phyloP scores from a whole-genome alignment of 2,888 invertebrate species.

The Teleogryllus oceanicus region DNA sequence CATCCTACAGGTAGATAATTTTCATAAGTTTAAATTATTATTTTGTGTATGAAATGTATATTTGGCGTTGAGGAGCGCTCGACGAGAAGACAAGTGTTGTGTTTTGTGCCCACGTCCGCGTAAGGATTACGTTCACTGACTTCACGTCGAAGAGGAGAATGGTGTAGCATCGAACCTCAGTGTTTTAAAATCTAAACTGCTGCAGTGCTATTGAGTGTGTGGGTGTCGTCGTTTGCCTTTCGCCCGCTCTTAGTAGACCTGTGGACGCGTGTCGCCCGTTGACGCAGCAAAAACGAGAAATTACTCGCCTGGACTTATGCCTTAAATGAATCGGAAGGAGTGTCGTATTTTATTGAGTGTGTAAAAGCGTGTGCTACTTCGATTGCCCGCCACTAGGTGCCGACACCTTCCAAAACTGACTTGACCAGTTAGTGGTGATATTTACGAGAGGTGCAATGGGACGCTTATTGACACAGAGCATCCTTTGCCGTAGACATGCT shows the following conservation, averaged over 20 bases:
- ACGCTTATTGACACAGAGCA: constrained; percentile 20
- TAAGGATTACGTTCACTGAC: not conserved
- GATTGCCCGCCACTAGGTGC: constrained; percentile 28
- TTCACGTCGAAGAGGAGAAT: not conserved
- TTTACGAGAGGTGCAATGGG: not conserved
- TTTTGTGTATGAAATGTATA: constrained; percentile 27
- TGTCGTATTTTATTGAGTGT: not conserved
- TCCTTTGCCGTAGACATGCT: not conserved
- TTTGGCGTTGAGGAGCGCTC: not conserved
- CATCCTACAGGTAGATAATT: constrained; percentile 58
- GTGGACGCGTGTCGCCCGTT: too few relatives aligned
- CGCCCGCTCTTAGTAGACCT: too few relatives aligned
- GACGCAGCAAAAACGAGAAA: not conserved
- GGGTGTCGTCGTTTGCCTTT: too few relatives aligned
- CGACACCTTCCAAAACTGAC: constrained; percentile 28
- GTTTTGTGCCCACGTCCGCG: not conserved
- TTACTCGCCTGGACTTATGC: not conserved
- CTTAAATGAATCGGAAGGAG: too few relatives aligned
- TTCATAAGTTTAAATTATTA: constrained; percentile 41
- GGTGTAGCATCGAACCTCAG: not conserved
- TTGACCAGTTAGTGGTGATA: constrained; percentile 27
- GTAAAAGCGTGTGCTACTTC: constrained; percentile 27
- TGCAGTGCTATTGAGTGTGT: too few relatives aligned
- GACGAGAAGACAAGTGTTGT: not conserved
- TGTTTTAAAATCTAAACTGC: too few relatives aligned